Evolutionary conservation across 2,113 vertebrate species (phyloP).

Genomic region (Gavia stellata): DNA sequence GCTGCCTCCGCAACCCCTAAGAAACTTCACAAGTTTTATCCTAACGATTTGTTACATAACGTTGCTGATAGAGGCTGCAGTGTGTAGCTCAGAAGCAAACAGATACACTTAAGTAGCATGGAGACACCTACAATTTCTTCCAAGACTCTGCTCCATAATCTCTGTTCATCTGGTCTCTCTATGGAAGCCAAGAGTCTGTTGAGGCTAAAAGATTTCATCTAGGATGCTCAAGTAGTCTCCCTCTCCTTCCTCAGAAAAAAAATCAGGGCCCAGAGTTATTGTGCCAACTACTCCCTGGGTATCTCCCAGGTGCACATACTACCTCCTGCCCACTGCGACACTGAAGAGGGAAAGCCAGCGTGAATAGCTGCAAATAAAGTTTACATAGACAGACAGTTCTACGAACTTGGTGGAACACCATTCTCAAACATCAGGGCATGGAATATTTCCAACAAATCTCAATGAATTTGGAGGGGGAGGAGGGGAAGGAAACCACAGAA

Average conservation of each 20-base stretch:
- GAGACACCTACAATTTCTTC: not conserved
- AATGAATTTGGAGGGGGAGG: fast-evolving
- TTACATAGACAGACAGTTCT: not conserved
- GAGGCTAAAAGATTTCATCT: too few species aligned
- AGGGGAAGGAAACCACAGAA: not conserved
- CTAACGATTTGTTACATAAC: not conserved
- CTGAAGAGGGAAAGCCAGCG: not conserved
- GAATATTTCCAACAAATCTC: not conserved
- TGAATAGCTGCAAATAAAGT: not conserved
- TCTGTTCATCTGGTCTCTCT: not conserved
- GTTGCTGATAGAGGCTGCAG: not conserved
- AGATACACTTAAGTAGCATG: fast-evolving
- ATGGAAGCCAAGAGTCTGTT: not conserved
- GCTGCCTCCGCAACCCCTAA: not conserved
- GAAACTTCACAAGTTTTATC: not conserved
- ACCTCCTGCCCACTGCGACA: not conserved
- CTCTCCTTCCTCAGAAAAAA: not conserved
- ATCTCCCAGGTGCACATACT: not conserved
- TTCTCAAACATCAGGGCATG: not conserved
- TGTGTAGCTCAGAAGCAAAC: not conserved
- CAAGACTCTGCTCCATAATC: not conserved
- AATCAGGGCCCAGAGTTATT: not conserved
- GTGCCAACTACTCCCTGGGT: not conserved
- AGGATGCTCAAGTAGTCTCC: not conserved
- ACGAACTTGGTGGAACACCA: not conserved